Base-by-base conservation (phyloP, 2,113 vertebrate species). In the Cygnus buccinator region DNA sequence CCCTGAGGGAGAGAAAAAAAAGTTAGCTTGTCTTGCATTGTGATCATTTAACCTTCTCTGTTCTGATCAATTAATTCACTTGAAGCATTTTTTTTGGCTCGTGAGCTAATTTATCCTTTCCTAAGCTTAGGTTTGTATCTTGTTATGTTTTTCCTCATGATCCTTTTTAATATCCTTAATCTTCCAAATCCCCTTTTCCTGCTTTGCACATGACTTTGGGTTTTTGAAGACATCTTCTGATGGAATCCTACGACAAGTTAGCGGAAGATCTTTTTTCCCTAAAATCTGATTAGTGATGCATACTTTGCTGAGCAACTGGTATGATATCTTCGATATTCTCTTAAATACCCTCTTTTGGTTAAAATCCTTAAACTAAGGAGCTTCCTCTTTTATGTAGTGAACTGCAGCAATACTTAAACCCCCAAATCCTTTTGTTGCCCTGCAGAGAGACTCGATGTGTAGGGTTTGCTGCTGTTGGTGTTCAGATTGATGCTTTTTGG, bases 81-180 rank as follows among this genome's bases (percentile, higher is more conserved):
- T 89, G 83, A 72, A 82, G 57, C 35, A 80, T 43, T 3, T 96
- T 86, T 96, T 86, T 31, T 22, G 52, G 37, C 76, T 91, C 15
- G 33, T 84, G 55, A 94, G 83, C 37, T 91, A 57, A 43, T 92
- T 95, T 78, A 93, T 78, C 73, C 70, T 74, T 89, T 89, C 67
- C 88, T 28, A 78, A 1, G 75, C 25, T 9, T 67, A 81, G 83
- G n/a, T 84, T 90, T 91, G 43, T 62, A 95, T 90, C 89, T 91
- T 0, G 0, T 93, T 91, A 95, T 63, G 8, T 81, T 90, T 82
- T 88, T 92, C 73, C 54, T 91, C 18, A 5, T 92, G 89, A 95
- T 95, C 25, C 52, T 91, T 93, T 84, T 61, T 84, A 33, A 87
- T 95, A 81, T 59, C 20, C 57, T 75, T 95, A 95, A 95, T 96